Percentiles rank a stretch among this genome's conserved stretches.
phyloP scores from a whole-genome alignment of 37 sponge, comb jelly and placozoan genomes.

The Tethya wilhelma region DNA sequence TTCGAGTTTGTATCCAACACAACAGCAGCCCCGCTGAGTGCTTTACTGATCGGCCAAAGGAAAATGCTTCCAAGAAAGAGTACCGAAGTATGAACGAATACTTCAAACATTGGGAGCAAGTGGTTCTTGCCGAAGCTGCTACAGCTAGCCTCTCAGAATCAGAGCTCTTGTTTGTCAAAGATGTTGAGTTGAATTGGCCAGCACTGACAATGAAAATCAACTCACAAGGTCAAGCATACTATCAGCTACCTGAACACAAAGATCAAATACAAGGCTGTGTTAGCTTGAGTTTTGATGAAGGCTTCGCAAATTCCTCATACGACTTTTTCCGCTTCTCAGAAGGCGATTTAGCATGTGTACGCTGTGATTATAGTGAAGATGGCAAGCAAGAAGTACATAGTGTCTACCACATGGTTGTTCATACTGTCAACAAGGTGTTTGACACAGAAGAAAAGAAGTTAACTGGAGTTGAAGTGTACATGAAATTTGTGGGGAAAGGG shows the following conservation, averaged over 20 bases:
- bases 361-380: neutral
- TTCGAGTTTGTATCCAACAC: slow-evolving; percentile 59
- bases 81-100: slow-evolving; percentile 38
- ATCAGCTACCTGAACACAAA: slow-evolving; percentile 2
- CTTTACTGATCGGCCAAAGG: slow-evolving; percentile 2
- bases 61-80: slow-evolving; percentile 13
- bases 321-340: slow-evolving; percentile 9
- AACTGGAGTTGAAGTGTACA: neutral
- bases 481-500: slow-evolving; percentile 15
- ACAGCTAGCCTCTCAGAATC: slow-evolving; percentile 15
- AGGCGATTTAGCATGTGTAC: slow-evolving; percentile 27
- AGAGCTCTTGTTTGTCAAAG: slow-evolving; percentile 20
- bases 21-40: slow-evolving; percentile 28
- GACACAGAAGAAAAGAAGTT: neutral
- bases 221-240: slow-evolving; percentile 9
- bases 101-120: slow-evolving; percentile 34
- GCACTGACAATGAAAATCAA: neutral
- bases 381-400: neutral
- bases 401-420: slow-evolving; percentile 37
- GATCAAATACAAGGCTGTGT: neutral
- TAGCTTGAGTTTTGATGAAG: neutral
- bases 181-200: slow-evolving; percentile 41
- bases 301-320: slow-evolving; percentile 16
- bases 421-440: neutral
- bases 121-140: slow-evolving; percentile 46